Evolutionary conservation across 2,888 invertebrate species (phyloP).

Genomic region (Folsomia candida): DNA sequence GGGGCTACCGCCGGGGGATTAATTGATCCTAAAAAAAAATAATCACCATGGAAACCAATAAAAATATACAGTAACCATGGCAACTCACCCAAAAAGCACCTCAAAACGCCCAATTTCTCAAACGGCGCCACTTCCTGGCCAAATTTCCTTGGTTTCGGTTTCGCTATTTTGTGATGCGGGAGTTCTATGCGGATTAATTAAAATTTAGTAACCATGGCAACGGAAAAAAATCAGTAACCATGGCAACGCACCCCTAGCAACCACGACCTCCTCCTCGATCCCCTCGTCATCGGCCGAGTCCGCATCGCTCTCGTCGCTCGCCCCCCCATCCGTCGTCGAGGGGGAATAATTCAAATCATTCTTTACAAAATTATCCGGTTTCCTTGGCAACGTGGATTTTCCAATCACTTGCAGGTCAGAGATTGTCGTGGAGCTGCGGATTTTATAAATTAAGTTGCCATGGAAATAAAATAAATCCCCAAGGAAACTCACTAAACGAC

Average conservation of each 20-base stretch:
- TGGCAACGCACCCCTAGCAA: too few species aligned
- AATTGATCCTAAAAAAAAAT: too few species aligned
- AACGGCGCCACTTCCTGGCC: too few species aligned
- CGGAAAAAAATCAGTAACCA: too few species aligned
- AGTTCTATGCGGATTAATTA: too few species aligned
- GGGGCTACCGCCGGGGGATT: too few species aligned
- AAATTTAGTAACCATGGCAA: too few species aligned
- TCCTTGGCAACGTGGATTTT: conserved; percentile 30
- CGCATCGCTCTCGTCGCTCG: neutral
- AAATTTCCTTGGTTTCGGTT: conserved; percentile 34
- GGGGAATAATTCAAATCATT: conserved; percentile 15
- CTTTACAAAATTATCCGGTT: conserved; percentile 24
- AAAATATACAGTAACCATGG: too few species aligned
- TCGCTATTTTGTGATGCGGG: conserved; percentile 29
- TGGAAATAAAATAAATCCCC: conserved; percentile 17
- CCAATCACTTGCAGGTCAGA: conserved; percentile 39
- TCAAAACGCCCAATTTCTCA: too few species aligned
- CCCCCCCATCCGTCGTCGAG: neutral
- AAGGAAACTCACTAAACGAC: conserved; percentile 35
- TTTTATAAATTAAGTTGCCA: neutral
- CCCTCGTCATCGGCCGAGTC: neutral
- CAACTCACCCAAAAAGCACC: too few species aligned
- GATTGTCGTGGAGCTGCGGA: conserved; percentile 37
- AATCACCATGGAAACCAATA: too few species aligned
- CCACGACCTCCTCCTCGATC: neutral